Percentiles rank a stretch among this genome's conserved stretches.
These are phyloP conservation scores for Drosophila setifemur DNA, from an alignment of 1,140 invertebrate species.

Conservation along the genomic window DNA sequence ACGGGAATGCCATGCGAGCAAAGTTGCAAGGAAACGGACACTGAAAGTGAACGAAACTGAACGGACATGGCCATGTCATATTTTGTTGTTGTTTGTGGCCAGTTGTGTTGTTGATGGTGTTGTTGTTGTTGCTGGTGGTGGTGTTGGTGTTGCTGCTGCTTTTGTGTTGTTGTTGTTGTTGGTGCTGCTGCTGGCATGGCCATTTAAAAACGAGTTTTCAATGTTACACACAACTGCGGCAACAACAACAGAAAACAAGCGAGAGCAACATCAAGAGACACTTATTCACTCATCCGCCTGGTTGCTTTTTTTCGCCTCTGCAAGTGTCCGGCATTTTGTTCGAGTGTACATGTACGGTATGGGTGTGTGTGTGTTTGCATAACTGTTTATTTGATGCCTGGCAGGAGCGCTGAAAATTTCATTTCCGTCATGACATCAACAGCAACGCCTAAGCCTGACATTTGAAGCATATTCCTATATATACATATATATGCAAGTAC, in stretches of 20 bases:
- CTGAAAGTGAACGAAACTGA: constrained; percentile 52
- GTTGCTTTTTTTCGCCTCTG: constrained; percentile 38
- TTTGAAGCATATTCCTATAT: constrained; percentile 8
- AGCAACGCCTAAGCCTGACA: constrained; percentile 20
- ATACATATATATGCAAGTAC: constrained; percentile 47
- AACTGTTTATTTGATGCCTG: constrained; percentile 58
- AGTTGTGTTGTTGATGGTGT: constrained; percentile 15
- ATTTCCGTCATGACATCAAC: constrained; percentile 67
- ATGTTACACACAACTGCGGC: constrained; percentile 57
- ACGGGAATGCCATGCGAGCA: constrained; percentile 25
- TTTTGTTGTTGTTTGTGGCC: constrained; percentile 59
- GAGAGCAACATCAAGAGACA: constrained; percentile 41
- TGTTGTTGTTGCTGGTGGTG: constrained; percentile 21
- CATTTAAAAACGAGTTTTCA: constrained; percentile 75
- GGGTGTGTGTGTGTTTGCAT: constrained; percentile 2
- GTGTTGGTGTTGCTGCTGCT: too few relatives aligned
- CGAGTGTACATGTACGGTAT: constrained; percentile 41
- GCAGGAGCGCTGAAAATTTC: constrained; percentile 60
- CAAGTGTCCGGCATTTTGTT: constrained; percentile 63
- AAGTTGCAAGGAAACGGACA: constrained; percentile 63
- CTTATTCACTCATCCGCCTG: constrained; percentile 70
- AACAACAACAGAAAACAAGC: constrained; percentile 35
- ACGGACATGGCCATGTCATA: constrained; percentile 75
- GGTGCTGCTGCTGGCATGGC: constrained; percentile 42
- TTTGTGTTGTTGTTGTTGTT: constrained; percentile 25